These are phyloP conservation scores for Copsychus sechellarum DNA, from an alignment of 2,113 vertebrate genomes.

Conservation along the genomic window DNA sequence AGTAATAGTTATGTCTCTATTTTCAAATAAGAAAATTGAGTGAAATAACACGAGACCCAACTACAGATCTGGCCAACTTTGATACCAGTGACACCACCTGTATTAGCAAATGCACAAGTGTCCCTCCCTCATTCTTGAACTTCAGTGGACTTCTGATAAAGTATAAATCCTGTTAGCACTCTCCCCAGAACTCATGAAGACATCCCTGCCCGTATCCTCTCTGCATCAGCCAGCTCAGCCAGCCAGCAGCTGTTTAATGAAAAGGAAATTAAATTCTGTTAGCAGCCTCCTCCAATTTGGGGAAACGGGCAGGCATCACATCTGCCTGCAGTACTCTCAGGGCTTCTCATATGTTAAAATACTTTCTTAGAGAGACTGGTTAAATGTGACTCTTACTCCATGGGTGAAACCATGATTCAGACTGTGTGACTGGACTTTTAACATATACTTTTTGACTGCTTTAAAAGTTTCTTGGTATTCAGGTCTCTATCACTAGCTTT, in stretches of 20 bases:
- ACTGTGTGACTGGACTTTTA: neutral
- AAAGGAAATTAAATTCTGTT: slow-evolving; percentile 42
- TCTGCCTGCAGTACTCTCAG: neutral
- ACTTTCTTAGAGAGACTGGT: neutral
- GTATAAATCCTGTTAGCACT: neutral
- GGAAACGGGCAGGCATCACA: neutral
- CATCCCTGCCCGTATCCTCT: neutral
- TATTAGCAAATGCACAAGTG: neutral
- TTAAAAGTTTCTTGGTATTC: neutral
- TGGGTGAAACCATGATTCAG: neutral
- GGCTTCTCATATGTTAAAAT: neutral
- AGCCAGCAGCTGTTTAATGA: neutral
- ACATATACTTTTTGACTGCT: neutral
- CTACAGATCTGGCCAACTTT: neutral
- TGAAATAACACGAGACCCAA: neutral
- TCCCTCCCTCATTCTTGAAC: neutral
- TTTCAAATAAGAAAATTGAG: neutral
- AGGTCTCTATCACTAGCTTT: neutral
- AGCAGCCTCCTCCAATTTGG: neutral
- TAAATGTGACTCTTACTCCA: neutral
- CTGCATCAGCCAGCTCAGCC: neutral
- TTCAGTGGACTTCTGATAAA: neutral
- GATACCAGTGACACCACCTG: neutral
- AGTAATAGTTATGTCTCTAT: neutral
- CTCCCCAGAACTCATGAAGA: neutral